Conservation (phyloP, 2,113 vertebrate genomes). For the Chaetura pelagica region DNA sequence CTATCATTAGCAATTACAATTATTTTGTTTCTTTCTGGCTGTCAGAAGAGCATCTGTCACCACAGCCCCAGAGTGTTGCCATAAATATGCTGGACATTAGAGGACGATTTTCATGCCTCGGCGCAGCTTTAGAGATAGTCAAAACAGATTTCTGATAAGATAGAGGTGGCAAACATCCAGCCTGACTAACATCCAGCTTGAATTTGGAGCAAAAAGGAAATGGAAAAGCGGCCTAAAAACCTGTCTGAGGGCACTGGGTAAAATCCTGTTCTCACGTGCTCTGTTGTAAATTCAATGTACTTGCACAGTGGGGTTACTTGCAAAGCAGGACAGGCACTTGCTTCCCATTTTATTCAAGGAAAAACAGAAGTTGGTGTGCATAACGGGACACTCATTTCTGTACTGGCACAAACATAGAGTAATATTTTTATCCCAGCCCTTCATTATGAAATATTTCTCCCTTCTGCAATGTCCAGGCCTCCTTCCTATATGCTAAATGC, state of each 20-base stretch:
- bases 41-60: neutral
- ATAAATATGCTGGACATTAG: neutral
- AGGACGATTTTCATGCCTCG: neutral
- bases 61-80: neutral
- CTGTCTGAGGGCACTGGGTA: neutral
- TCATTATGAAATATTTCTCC: neutral
- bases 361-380: neutral
- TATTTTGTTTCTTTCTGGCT: neutral
- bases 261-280: neutral
- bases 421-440: neutral
- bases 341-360: neutral
- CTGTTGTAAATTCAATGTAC: neutral
- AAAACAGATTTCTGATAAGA: slow-evolving; percentile 41
- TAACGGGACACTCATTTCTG: neutral
- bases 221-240: neutral
- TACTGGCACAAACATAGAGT: neutral
- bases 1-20: neutral
- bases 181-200: neutral
- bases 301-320: neutral
- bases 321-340: neutral
- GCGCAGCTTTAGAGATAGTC: slow-evolving; percentile 29
- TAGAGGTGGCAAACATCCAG: slow-evolving; percentile 20
- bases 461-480: neutral
- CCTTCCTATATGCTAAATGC: neutral
- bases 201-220: neutral